Conservation (phyloP, 2,888 invertebrate genomes). For the Cantharis rustica region DNA sequence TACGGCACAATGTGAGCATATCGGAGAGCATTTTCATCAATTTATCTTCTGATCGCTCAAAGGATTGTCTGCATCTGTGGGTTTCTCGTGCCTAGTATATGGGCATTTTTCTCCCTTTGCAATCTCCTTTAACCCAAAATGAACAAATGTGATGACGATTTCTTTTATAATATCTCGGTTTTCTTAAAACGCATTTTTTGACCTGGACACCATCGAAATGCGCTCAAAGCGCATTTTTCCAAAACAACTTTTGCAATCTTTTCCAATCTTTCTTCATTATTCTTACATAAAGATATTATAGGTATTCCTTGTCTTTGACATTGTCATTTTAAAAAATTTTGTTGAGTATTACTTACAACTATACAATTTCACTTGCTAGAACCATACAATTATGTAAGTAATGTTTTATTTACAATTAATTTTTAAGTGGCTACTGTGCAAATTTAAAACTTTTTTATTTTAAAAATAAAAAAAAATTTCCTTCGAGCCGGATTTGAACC, state of each 20-base stretch:
- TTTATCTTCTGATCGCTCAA: conserved; percentile 96
- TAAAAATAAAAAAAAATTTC: conserved; percentile 46
- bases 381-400: background rate
- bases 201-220: conserved; percentile 96
- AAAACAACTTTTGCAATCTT: conserved; percentile 94
- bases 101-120: conserved; percentile 96
- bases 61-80: conserved; percentile 96
- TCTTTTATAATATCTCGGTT: conserved; percentile 94
- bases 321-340: conserved; percentile 69
- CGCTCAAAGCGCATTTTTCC: conserved; percentile 95
- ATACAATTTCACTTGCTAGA: background rate
- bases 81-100: conserved; percentile 93
- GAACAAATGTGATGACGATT: conserved; percentile 96
- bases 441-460: too few species aligned
- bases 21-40: conserved; percentile 87
- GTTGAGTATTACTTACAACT: background rate
- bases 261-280: conserved; percentile 95
- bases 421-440: too few species aligned
- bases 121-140: conserved; percentile 98
- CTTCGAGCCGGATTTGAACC: conserved; percentile 73
- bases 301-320: conserved; percentile 85
- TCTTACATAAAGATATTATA: conserved; percentile 93
- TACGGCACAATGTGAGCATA: conserved; percentile 91
- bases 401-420: too few species aligned
- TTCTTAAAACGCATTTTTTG: conserved; percentile 95